A percentile compares a stretch with the other conserved stretches of the same genome.
Evolutionary conservation across 2,888 invertebrate species (phyloP).

Genomic region (Ametastegia equiseti): DNA sequence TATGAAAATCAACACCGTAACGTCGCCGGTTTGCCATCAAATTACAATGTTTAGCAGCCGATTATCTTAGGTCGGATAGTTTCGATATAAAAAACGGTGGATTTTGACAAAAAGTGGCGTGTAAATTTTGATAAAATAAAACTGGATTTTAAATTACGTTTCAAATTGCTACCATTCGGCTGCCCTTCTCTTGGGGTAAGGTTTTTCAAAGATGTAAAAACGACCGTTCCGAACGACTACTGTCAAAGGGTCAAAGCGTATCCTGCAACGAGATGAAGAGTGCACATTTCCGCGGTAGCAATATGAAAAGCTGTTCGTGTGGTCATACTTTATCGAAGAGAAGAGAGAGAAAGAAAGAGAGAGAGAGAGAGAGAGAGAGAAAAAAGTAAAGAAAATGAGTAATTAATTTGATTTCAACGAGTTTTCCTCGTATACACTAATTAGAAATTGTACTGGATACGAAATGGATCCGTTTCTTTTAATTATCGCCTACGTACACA

Average conservation of each 20-base stretch:
- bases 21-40: background rate
- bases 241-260: background rate
- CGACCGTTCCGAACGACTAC: background rate
- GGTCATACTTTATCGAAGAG: background rate
- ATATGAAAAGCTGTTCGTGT: background rate
- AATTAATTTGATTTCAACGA: background rate
- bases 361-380: too few species aligned
- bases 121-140: background rate
- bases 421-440: background rate
- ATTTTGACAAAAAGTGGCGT: background rate
- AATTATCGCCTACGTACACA: background rate
- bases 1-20: background rate
- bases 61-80: background rate
- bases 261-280: background rate
- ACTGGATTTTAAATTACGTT: background rate
- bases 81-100: background rate
- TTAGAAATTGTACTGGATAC: background rate
- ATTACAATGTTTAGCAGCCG: background rate
- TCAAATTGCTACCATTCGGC: background rate
- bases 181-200: background rate
- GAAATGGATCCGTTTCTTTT: background rate
- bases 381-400: too few species aligned
- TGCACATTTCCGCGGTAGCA: background rate
- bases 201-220: background rate
- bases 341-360: too few species aligned